Conservation (phyloP, 2,888 invertebrate genomes). For the Acholoe squamosa region DNA sequence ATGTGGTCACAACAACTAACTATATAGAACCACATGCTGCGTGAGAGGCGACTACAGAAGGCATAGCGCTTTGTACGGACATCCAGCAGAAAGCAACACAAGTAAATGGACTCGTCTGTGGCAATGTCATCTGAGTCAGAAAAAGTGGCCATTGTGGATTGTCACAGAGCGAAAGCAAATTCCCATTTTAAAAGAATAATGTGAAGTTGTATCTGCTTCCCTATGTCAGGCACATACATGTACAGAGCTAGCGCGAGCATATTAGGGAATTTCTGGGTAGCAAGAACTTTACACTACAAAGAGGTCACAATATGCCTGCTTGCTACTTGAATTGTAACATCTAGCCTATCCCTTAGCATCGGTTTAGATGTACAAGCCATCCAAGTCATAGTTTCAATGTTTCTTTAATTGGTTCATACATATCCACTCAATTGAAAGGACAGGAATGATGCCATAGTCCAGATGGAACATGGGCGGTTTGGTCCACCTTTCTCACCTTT, state of each 20-base stretch:
- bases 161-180: neutral
- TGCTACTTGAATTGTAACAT: no score
- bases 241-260: neutral
- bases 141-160: neutral
- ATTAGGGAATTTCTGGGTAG: neutral
- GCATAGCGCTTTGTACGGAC: neutral
- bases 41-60: neutral
- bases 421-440: neutral
- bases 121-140: conserved; percentile 20
- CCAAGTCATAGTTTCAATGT: neutral
- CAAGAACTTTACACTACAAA: no score
- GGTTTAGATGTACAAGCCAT: no score
- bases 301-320: no score
- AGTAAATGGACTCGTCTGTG: conserved; percentile 11
- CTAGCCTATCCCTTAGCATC: no score
- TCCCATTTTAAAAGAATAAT: neutral
- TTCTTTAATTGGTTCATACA: neutral
- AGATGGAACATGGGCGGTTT: neutral
- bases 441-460: neutral
- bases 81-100: neutral
- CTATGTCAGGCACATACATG: neutral
- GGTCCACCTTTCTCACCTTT: conserved; percentile 22
- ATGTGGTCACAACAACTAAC: neutral
- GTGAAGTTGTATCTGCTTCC: neutral
- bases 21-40: neutral